These are phyloP conservation scores for Rhagoletis zephyria DNA, from an alignment of 1,140 invertebrate species.

Conservation along the genomic window DNA sequence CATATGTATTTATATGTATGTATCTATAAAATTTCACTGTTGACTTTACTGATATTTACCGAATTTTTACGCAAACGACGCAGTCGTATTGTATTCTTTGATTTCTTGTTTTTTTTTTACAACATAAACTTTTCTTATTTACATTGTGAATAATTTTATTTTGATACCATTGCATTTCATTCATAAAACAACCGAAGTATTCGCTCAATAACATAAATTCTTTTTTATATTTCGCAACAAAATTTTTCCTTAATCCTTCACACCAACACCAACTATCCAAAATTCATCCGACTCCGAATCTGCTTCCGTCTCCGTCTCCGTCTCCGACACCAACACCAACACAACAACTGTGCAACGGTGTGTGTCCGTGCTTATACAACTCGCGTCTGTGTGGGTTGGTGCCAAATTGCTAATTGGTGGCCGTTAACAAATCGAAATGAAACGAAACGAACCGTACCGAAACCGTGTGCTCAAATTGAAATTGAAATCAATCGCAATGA, in stretches of 20 bases:
- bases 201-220: slow-evolving; percentile 46
- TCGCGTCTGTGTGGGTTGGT: not conserved
- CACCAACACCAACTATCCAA: slow-evolving; percentile 50
- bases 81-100: not conserved
- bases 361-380: not conserved
- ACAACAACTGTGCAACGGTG: not conserved
- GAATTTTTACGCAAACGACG: not conserved
- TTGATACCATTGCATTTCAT: slow-evolving; percentile 35
- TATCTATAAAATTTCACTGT: not conserved
- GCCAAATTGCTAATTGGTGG: slow-evolving; percentile 27
- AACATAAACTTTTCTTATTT: slow-evolving; percentile 13
- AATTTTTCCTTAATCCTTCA: slow-evolving; percentile 40
- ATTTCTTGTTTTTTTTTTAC: not conserved
- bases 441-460: not conserved
- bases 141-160: not conserved
- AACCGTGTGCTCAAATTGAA: slow-evolving; percentile 10
- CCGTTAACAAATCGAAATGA: slow-evolving; percentile 16
- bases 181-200: slow-evolving; percentile 39
- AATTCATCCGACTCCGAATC: slow-evolving; percentile 21
- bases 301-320: not conserved
- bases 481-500: slow-evolving; percentile 32
- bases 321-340: not conserved
- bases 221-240: slow-evolving; percentile 42
- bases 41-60: not conserved
- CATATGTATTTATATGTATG: not conserved